Conservation (phyloP, 2,113 vertebrate genomes). For the Nothobranchius furzeri region DNA sequence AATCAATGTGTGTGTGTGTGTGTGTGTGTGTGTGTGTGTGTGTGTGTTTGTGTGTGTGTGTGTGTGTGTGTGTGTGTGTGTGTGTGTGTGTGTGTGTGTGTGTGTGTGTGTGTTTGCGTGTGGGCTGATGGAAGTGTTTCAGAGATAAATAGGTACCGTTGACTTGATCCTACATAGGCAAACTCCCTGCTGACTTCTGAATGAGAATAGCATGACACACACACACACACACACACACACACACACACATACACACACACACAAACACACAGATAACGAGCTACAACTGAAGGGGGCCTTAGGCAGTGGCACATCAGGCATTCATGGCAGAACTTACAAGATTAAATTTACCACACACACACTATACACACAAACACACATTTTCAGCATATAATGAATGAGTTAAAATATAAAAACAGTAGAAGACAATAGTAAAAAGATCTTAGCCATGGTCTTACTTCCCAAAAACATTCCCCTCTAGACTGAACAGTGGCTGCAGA, state of each 20-base stretch:
- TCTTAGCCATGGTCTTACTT: conserved; percentile 29
- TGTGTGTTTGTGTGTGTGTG: no score
- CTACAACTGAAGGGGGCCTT: conserved; percentile 47
- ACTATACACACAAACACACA: conserved; percentile 13
- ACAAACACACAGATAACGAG: conserved; percentile 53
- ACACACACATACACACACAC: conserved; percentile 15
- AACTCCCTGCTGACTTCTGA: conserved; percentile 61
- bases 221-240: conserved; percentile 11
- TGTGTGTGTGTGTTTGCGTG: no score
- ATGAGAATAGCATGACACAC: conserved; percentile 39
- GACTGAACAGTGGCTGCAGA: conserved; percentile 30
- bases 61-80: no score
- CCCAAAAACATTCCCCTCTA: conserved; percentile 32
- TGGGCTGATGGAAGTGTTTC: conserved; percentile 52
- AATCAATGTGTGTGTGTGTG: conserved; percentile 27
- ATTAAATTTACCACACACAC: conserved; percentile 30
- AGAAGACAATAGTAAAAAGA: conserved; percentile 19
- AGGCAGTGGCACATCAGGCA: conserved; percentile 67
- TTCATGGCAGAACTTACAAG: conserved; percentile 61
- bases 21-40: neutral
- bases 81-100: no score
- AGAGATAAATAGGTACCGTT: conserved; percentile 64
- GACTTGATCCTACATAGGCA: conserved; percentile 61
- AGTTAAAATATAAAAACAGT: conserved; percentile 18
- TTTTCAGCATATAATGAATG: conserved; percentile 22